Percentiles rank a stretch among this genome's conserved stretches.
Conservation (phyloP, 2,113 vertebrate species). For the Ibidorhyncha struthersii region DNA sequence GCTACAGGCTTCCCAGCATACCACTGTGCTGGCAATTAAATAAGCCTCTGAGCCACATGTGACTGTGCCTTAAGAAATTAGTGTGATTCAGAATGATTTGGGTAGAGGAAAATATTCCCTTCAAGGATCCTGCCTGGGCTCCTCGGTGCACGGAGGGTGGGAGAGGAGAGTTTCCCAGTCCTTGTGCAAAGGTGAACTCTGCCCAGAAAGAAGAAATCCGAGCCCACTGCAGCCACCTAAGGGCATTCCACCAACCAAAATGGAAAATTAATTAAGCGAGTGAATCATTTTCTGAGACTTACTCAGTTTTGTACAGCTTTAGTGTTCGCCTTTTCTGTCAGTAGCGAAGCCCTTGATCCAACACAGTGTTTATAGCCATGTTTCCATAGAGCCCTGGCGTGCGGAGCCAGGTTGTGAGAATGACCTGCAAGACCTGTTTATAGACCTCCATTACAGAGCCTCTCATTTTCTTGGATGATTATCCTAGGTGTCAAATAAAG, state of each 20-base stretch:
- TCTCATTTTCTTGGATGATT: conserved; percentile 63
- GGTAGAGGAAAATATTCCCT: conserved; percentile 45
- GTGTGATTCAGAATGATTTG: conserved; percentile 44
- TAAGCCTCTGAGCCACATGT: conserved; percentile 32
- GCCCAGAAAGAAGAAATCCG: conserved; percentile 44
- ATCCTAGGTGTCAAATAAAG: conserved; percentile 60
- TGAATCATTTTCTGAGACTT: conserved; percentile 62
- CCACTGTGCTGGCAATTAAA: conserved; percentile 9
- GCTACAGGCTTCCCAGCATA: not conserved
- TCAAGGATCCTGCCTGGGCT: conserved; percentile 22
- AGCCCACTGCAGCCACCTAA: conserved; percentile 59
- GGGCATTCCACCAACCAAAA: conserved; percentile 63
- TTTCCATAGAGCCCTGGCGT: conserved; percentile 47
- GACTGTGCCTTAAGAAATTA: conserved; percentile 47
- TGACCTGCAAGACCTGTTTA: conserved; percentile 71
- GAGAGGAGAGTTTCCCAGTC: conserved; percentile 46
- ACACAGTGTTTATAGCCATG: conserved; percentile 23
- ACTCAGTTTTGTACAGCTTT: conserved; percentile 36
- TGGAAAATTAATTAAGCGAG: conserved; percentile 69
- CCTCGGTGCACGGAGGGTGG: not conserved
- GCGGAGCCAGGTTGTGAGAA: conserved; percentile 15
- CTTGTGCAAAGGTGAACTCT: conserved; percentile 60
- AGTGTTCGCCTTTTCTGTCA: conserved; percentile 26
- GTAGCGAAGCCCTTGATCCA: conserved; percentile 44
- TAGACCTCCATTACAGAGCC: conserved; percentile 55